These are phyloP conservation scores for Acleris literana DNA, from an alignment of 2,888 invertebrate genomes.

Conservation along the genomic window DNA sequence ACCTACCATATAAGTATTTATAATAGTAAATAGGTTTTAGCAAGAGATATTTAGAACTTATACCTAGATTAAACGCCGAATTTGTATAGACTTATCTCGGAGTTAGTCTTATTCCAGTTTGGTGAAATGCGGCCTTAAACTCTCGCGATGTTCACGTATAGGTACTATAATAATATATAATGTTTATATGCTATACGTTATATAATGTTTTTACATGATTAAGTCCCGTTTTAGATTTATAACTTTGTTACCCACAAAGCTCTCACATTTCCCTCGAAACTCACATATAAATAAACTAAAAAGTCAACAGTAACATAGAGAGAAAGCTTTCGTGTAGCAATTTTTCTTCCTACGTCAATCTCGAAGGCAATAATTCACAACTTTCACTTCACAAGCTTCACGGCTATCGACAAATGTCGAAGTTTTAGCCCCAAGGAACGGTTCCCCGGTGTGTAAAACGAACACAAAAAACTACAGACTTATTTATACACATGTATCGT, in stretches of 20 bases:
- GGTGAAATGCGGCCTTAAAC: no score
- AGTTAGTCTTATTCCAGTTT: no score
- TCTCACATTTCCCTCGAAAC: no score
- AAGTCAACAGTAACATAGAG: slow-evolving; percentile 45
- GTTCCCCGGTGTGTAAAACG: slow-evolving; percentile 3
- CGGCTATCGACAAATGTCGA: slow-evolving; percentile 37
- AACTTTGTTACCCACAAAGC: no score
- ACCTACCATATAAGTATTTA: neutral
- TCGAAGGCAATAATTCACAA: slow-evolving; percentile 70
- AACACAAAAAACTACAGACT: slow-evolving; percentile 18
- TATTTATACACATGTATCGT: slow-evolving; percentile 14
- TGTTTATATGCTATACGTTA: no score
- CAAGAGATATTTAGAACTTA: accelerated
- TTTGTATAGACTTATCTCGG: no score
- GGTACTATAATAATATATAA: no score
- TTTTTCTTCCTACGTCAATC: slow-evolving; percentile 71
- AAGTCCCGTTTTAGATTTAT: no score
- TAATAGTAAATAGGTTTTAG: no score
- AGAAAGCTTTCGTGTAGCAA: slow-evolving; percentile 59
- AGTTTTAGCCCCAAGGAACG: slow-evolving; percentile 37
- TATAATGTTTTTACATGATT: no score
- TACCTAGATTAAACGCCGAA: no score
- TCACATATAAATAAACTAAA: slow-evolving; percentile 35
- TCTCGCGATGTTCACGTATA: no score
- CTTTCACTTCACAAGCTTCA: slow-evolving; percentile 47